Evolutionary conservation across 1,140 invertebrate species (phyloP).

Genomic region (Acarapis woodi): DNA sequence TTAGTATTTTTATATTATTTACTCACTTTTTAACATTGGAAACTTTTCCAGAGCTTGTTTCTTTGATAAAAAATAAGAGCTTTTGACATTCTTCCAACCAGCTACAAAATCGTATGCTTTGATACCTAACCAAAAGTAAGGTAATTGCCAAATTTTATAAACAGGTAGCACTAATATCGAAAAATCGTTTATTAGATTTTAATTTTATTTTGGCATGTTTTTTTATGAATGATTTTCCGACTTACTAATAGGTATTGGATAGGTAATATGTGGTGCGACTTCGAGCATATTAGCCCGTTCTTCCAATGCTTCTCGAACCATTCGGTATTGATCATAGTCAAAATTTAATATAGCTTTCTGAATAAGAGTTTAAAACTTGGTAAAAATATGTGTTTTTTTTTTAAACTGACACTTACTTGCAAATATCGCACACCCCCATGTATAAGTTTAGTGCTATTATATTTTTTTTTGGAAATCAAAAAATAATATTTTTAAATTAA

Average conservation of each 20-base stretch:
- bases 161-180: slow-evolving; percentile 14
- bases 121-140: slow-evolving; percentile 94
- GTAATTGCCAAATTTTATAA: slow-evolving; percentile 84
- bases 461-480: too few relatives aligned
- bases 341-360: slow-evolving; percentile 86
- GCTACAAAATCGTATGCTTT: slow-evolving; percentile 96
- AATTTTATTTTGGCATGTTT: slow-evolving; percentile 5
- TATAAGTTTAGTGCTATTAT: too few relatives aligned
- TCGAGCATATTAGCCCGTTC: slow-evolving; percentile 77
- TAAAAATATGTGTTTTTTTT: too few relatives aligned
- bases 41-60: slow-evolving; percentile 78
- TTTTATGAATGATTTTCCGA: too few relatives aligned
- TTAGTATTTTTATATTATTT: too few relatives aligned
- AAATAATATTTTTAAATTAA: too few relatives aligned
- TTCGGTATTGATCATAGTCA: slow-evolving; percentile 65
- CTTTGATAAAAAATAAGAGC: slow-evolving; percentile 78
- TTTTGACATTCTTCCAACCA: slow-evolving; percentile 72
- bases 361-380: too few relatives aligned
- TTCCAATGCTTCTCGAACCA: slow-evolving; percentile 90
- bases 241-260: slow-evolving; percentile 88
- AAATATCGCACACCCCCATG: slow-evolving; percentile 95
- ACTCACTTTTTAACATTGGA: slow-evolving; percentile 66
- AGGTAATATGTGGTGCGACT: slow-evolving; percentile 82
- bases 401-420: too few relatives aligned
- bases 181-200: background rate